These are phyloP conservation scores for Eristalis pertinax DNA, from an alignment of 2,888 invertebrate genomes.

Conservation along the genomic window DNA sequence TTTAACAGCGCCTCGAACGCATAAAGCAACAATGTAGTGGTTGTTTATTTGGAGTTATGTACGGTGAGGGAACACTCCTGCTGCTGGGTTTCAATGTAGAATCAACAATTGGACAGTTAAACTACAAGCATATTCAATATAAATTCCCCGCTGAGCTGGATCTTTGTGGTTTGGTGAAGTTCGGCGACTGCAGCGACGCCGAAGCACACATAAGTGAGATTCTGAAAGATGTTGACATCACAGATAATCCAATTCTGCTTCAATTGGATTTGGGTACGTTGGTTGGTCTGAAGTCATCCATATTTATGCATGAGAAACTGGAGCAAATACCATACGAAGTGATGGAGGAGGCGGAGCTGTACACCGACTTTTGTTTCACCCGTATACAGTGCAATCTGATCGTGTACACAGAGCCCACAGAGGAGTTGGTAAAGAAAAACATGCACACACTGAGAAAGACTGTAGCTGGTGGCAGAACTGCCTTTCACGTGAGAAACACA, in stretches of 20 bases:
- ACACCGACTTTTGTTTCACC: slow-evolving; percentile 87
- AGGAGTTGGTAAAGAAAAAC: slow-evolving; percentile 84
- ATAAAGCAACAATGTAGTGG: slow-evolving; percentile 86
- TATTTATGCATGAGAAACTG: slow-evolving; percentile 88
- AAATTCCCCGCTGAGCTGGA: slow-evolving; percentile 90
- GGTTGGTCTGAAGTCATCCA: slow-evolving; percentile 85
- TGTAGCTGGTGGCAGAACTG: slow-evolving; percentile 88
- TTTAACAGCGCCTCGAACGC: slow-evolving; percentile 85
- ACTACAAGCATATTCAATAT: slow-evolving; percentile 82
- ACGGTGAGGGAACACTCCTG: slow-evolving; percentile 87
- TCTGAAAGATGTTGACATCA: slow-evolving; percentile 88
- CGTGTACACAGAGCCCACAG: slow-evolving; percentile 84
- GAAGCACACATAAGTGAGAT: slow-evolving; percentile 85
- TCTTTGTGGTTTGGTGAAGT: slow-evolving; percentile 88
- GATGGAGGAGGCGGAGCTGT: slow-evolving; percentile 85
- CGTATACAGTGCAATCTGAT: slow-evolving; percentile 86
- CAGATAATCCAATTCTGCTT: slow-evolving; percentile 89
- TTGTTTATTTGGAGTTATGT: slow-evolving; percentile 89
- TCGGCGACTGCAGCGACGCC: slow-evolving; percentile 84
- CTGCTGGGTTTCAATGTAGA: slow-evolving; percentile 88
- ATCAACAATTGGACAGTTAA: slow-evolving; percentile 82
- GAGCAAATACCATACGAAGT: slow-evolving; percentile 86
- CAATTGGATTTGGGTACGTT: slow-evolving; percentile 83
- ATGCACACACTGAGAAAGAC: slow-evolving; percentile 86
- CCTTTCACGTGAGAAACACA: slow-evolving; percentile 86